phyloP scores from a whole-genome alignment of 2,888 invertebrate species.

The Clunio marinus region DNA sequence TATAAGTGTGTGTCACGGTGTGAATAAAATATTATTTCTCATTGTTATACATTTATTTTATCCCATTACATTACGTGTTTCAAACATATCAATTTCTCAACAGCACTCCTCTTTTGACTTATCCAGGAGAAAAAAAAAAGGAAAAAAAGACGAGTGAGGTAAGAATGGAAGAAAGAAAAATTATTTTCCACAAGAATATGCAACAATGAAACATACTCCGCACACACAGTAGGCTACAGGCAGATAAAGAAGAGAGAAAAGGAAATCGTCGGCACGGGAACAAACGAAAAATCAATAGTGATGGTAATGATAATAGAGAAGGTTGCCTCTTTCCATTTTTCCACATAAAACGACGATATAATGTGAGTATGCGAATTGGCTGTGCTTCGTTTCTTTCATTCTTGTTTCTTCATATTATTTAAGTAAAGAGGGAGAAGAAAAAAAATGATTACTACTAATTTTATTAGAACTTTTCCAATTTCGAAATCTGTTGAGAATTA shows the following conservation, averaged over 20 bases:
- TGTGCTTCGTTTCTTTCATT: background rate
- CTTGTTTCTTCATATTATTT: background rate
- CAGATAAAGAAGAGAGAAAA: background rate
- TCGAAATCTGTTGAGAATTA: constrained; percentile 34
- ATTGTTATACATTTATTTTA: constrained; percentile 25
- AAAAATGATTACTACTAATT: constrained; percentile 37
- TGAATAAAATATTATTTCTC: constrained; percentile 34
- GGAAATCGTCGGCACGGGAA: constrained; percentile 1
- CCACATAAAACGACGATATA: background rate
- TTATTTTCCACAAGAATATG: constrained; percentile 28
- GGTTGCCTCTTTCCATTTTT: background rate
- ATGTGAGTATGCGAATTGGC: no score
- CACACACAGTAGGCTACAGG: background rate
- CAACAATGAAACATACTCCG: constrained; percentile 18
- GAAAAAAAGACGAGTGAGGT: background rate
- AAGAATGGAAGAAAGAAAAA: no score
- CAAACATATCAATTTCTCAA: constrained; percentile 35
- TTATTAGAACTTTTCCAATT: constrained; percentile 39
- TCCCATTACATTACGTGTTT: constrained; percentile 36
- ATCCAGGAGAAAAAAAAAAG: background rate
- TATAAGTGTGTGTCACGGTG: constrained; percentile 16
- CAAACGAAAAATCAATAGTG: constrained; percentile 28
- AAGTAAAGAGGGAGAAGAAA: background rate
- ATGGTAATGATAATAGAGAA: constrained; percentile 10
- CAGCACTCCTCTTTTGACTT: constrained; percentile 8